These are phyloP conservation scores for Plodia interpunctella DNA, from an alignment of 1,140 invertebrate genomes.

Conservation along the genomic window DNA sequence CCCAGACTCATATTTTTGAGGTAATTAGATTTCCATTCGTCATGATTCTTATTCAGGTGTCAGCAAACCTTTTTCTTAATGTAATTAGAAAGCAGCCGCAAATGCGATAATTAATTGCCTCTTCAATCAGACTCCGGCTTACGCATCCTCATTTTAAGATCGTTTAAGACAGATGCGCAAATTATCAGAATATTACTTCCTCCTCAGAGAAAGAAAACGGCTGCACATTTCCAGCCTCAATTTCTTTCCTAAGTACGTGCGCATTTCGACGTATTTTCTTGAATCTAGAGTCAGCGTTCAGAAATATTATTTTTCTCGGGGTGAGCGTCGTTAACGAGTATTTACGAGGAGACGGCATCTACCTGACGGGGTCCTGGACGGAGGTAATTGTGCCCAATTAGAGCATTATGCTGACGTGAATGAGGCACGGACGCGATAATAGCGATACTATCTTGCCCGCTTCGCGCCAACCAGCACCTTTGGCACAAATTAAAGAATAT, in stretches of 20 bases:
- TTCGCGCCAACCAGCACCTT: slow-evolving; percentile 21
- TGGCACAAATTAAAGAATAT: neutral
- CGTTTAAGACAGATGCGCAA: slow-evolving; percentile 26
- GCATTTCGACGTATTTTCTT: slow-evolving; percentile 58
- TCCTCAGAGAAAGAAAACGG: slow-evolving; percentile 37
- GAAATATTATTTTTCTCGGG: slow-evolving; percentile 71
- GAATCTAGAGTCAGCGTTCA: slow-evolving; percentile 51
- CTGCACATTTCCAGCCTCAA: slow-evolving; percentile 44
- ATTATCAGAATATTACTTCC: slow-evolving; percentile 38
- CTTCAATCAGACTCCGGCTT: slow-evolving; percentile 11
- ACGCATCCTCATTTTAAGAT: slow-evolving; percentile 19
- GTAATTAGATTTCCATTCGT: neutral
- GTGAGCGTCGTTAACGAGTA: slow-evolving; percentile 71
- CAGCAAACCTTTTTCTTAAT: neutral
- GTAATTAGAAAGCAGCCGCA: slow-evolving; percentile 7
- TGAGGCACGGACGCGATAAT: slow-evolving; percentile 66
- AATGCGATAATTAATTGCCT: slow-evolving; percentile 14
- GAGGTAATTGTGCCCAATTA: slow-evolving; percentile 73
- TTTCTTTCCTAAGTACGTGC: slow-evolving; percentile 56
- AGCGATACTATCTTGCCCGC: slow-evolving; percentile 60
- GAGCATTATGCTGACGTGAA: slow-evolving; percentile 74
- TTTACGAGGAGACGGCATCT: slow-evolving; percentile 66
- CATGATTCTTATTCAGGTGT: neutral
- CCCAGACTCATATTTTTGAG: too few species aligned
- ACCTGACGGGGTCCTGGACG: slow-evolving; percentile 65